Evolutionary conservation across 2,888 invertebrate genomes (phyloP).

Genomic region (Icerya purchasi): DNA sequence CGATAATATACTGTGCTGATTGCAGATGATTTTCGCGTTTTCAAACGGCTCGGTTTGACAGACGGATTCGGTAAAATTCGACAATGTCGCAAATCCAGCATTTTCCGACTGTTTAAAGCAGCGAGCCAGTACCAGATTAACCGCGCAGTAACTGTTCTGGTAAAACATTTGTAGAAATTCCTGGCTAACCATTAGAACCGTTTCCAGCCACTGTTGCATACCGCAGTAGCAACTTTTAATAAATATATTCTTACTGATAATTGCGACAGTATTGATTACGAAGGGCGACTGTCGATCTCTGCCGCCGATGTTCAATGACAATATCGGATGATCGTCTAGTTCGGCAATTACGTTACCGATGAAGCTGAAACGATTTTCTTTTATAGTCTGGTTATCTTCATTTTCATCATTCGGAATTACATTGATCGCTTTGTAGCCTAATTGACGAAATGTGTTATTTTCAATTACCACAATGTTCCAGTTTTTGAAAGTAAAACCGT

Average conservation of each 20-base stretch:
- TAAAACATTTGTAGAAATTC: conserved; percentile 28
- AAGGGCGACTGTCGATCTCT: conserved; percentile 20
- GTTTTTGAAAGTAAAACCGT: conserved; percentile 39
- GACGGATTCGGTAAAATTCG: conserved; percentile 35
- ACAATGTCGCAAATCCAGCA: conserved; percentile 38
- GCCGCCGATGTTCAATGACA: conserved; percentile 35
- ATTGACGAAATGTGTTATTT: conserved; percentile 38
- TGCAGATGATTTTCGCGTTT: too few species aligned
- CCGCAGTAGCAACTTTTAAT: conserved; percentile 40
- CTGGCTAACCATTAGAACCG: conserved; percentile 26
- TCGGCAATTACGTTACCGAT: conserved; percentile 25
- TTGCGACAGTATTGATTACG: too few species aligned
- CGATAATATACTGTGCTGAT: too few species aligned
- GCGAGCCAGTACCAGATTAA: conserved; percentile 33
- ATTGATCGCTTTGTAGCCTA: conserved; percentile 33
- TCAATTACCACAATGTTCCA: conserved; percentile 42
- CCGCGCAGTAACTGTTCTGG: conserved; percentile 39
- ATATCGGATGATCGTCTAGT: background rate
- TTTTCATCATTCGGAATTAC: conserved; percentile 5
- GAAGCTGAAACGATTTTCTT: conserved; percentile 6
- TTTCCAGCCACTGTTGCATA: conserved; percentile 32
- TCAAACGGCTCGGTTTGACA: too few species aligned
- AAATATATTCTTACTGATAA: conserved; percentile 38
- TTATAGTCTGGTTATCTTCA: too few species aligned
- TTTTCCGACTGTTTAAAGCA: conserved; percentile 42